Conservation (phyloP, 2,113 vertebrate species). For the Leuciscus idus region DNA sequence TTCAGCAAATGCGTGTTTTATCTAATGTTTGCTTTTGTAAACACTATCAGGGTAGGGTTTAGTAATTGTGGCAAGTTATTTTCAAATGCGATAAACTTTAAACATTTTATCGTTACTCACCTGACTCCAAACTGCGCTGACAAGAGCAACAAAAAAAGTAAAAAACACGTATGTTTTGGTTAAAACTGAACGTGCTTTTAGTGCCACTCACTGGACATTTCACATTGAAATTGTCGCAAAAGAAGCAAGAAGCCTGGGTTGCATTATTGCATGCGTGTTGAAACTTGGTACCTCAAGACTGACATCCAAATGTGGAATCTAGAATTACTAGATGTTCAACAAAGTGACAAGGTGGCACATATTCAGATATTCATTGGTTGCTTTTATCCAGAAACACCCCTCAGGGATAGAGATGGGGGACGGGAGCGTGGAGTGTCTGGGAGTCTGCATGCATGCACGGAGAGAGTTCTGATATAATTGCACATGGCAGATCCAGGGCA, state of each 20-base stretch:
- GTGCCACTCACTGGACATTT: no score
- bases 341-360: neutral
- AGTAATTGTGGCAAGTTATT: no score
- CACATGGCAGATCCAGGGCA: conserved; percentile 87
- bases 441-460: conserved; percentile 60
- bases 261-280: neutral
- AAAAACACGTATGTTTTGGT: no score
- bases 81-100: no score
- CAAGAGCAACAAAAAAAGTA: no score
- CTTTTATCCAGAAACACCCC: neutral
- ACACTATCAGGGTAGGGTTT: no score
- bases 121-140: no score
- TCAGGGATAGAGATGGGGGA: neutral
- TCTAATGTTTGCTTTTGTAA: no score
- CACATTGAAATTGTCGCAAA: no score
- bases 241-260: neutral
- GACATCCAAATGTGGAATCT: conserved; percentile 19
- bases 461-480: conserved; percentile 76
- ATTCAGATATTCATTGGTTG: conserved; percentile 5
- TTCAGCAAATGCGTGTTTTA: no score
- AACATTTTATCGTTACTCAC: no score
- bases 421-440: conserved; percentile 47
- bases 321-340: neutral
- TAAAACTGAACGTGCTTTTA: no score
- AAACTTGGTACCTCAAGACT: neutral